A percentile compares a stretch with the other conserved stretches of the same genome.
Evolutionary conservation across 2,888 invertebrate species (phyloP).

Genomic region (Torymus texanus): DNA sequence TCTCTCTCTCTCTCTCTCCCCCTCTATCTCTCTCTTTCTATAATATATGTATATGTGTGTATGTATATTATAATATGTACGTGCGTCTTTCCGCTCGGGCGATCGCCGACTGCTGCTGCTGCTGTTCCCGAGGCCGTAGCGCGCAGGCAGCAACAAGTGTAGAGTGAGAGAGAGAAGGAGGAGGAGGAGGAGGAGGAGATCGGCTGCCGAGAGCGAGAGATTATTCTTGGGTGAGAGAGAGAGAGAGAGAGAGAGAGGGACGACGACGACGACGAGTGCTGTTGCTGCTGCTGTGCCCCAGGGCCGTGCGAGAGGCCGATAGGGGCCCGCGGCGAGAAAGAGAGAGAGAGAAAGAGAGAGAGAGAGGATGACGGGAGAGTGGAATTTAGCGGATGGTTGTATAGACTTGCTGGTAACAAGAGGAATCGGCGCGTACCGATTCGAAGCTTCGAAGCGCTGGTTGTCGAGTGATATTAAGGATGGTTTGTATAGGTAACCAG

Average conservation of each 20-base stretch:
- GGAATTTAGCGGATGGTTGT: no score
- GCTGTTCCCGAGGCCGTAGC: not conserved
- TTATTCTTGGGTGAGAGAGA: not conserved
- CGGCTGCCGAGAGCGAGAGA: conserved; percentile 10
- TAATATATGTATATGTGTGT: not conserved
- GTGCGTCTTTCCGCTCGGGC: conserved; percentile 43
- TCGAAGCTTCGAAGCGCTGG: no score
- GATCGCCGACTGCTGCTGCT: conserved; percentile 43
- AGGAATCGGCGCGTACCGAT: no score
- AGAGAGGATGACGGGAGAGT: not conserved
- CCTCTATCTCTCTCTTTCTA: not conserved
- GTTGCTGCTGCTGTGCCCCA: not conserved
- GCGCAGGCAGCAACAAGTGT: not conserved
- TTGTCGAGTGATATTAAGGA: no score
- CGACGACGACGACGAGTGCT: not conserved
- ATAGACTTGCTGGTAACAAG: no score
- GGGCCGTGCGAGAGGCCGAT: conserved; percentile 13
- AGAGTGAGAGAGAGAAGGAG: not conserved
- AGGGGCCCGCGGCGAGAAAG: not conserved
- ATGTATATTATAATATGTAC: no score
- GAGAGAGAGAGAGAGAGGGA: not conserved
- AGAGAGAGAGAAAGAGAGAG: conserved; percentile 16
- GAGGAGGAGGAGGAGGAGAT: conserved; percentile 15
- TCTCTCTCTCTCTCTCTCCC: not conserved
- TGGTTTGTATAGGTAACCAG: no score